Evolutionary conservation across 1,140 invertebrate species (phyloP).

Genomic region (Eriocheir sinensis): DNA sequence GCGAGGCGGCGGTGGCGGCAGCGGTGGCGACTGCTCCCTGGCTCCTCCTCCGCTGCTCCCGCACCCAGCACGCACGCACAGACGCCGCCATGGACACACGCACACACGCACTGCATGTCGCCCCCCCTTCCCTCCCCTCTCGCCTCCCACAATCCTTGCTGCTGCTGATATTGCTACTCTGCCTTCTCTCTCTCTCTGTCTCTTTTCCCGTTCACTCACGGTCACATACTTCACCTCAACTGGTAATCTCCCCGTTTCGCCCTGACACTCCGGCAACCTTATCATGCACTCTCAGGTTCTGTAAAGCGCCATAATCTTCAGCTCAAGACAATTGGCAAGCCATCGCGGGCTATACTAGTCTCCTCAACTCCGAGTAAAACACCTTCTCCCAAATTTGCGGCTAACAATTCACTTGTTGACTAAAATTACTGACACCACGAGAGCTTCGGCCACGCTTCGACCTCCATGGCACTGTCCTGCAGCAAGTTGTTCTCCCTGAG

Average conservation of each 20-base stretch:
- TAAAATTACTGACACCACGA: neutral
- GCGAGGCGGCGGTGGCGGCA: conserved; percentile 72
- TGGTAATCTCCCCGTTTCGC: neutral
- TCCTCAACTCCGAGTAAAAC: neutral
- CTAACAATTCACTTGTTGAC: conserved; percentile 25
- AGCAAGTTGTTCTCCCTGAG: neutral
- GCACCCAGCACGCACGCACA: conserved; percentile 69
- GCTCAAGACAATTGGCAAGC: conserved; percentile 1
- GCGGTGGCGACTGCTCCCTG: conserved; percentile 71
- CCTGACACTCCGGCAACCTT: neutral
- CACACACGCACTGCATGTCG: conserved; percentile 63
- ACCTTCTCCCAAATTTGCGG: neutral
- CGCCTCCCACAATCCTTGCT: neutral
- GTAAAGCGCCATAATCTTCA: conserved; percentile 14
- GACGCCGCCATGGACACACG: conserved; percentile 64
- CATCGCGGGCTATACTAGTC: neutral
- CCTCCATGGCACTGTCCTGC: neutral
- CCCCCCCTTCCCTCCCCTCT: conserved; percentile 30
- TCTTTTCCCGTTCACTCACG: neutral
- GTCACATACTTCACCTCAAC: neutral
- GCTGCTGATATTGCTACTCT: neutral
- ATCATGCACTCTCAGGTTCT: conserved; percentile 11
- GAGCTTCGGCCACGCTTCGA: neutral
- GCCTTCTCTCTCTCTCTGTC: neutral
- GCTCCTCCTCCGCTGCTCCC: conserved; percentile 73